Conservation (phyloP, 2,888 invertebrate species). For the Zaprionus obscuricornis region DNA sequence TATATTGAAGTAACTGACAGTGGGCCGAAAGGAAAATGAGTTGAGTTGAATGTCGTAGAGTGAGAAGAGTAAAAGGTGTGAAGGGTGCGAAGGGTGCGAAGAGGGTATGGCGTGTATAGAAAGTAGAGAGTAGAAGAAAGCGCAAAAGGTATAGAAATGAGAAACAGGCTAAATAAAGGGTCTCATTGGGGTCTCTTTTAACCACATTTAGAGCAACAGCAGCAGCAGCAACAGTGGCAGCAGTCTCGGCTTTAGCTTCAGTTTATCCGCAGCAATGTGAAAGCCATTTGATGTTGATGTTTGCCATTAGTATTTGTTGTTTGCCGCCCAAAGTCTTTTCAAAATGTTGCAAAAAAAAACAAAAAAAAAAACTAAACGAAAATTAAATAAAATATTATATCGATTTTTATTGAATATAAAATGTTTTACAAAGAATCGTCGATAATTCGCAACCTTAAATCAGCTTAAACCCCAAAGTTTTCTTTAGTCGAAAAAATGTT, state of each 20-base stretch:
- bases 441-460: too few species aligned
- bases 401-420: conserved; percentile 8
- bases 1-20: conserved; percentile 48
- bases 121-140: too few species aligned
- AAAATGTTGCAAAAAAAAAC: too few species aligned
- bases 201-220: conserved; percentile 32
- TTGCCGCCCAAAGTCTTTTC: too few species aligned
- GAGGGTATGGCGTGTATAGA: too few species aligned
- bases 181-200: conserved; percentile 15
- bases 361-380: conserved; percentile 33
- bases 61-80: too few species aligned
- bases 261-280: conserved; percentile 38
- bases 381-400: conserved; percentile 20
- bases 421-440: too few species aligned
- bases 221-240: too few species aligned
- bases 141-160: neutral
- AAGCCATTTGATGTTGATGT: conserved; percentile 30
- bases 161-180: conserved; percentile 5
- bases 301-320: conserved; percentile 34
- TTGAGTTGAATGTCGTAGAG: neutral
- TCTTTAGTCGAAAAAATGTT: too few species aligned
- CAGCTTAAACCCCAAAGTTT: too few species aligned
- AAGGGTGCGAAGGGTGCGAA: too few species aligned
- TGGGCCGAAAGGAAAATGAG: conserved; percentile 21
- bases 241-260: too few species aligned